Evolutionary conservation across 2,113 vertebrate species (phyloP).

Genomic region (Zootoca vivipara): DNA sequence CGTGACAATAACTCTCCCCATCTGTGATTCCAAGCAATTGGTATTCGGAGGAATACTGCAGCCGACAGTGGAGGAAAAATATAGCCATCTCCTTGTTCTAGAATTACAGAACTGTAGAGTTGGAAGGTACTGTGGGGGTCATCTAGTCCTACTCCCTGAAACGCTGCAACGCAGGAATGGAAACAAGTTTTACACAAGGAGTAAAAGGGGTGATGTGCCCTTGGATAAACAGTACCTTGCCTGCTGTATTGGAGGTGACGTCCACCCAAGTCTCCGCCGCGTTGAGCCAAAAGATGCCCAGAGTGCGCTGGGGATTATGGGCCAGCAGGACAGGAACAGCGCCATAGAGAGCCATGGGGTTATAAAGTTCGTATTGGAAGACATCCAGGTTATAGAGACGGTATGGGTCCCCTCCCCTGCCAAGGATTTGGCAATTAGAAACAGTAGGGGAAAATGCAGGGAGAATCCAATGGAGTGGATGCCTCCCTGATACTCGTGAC

Average conservation of each 20-base stretch:
- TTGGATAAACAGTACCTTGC: slow-evolving; percentile 78
- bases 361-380: slow-evolving; percentile 92
- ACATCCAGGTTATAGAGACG: slow-evolving; percentile 94
- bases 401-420: slow-evolving; percentile 89
- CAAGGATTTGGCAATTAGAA: not conserved
- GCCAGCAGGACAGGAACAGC: slow-evolving; percentile 89
- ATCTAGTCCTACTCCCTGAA: too few species aligned
- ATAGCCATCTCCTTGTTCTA: too few species aligned
- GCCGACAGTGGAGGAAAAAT: too few species aligned
- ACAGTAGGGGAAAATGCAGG: not conserved
- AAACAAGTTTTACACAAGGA: too few species aligned
- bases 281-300: slow-evolving; percentile 94
- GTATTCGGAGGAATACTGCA: too few species aligned
- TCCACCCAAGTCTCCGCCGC: slow-evolving; percentile 95
- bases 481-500: not conserved
- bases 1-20: too few species aligned
- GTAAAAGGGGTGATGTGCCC: too few species aligned
- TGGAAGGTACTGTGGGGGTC: too few species aligned
- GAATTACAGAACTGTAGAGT: too few species aligned
- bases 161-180: too few species aligned
- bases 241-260: slow-evolving; percentile 89
- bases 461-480: not conserved
- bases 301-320: slow-evolving; percentile 82
- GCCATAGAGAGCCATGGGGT: slow-evolving; percentile 92
- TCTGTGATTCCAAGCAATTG: too few species aligned